phyloP scores from a whole-genome alignment of 2,888 invertebrate genomes.

The Phyllotreta striolata region DNA sequence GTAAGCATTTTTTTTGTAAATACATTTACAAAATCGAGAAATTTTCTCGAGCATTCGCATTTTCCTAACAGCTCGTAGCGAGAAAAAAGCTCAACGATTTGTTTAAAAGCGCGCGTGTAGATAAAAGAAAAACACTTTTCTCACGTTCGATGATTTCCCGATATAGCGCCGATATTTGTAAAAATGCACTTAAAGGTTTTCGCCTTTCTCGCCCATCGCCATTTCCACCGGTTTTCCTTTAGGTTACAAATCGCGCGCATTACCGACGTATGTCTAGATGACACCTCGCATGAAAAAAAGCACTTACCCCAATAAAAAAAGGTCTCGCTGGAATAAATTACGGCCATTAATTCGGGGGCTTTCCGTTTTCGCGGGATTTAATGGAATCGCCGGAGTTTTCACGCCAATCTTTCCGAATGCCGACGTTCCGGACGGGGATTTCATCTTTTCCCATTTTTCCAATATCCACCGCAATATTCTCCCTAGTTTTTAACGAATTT shows the following conservation, averaged over 20 bases:
- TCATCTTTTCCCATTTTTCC: constrained; percentile 7
- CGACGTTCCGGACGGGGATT: not conserved
- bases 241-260: constrained; percentile 41
- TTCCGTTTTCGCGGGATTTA: constrained; percentile 19
- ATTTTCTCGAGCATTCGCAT: constrained; percentile 17
- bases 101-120: constrained; percentile 46
- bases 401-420: constrained; percentile 13
- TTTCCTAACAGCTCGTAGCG: constrained; percentile 21
- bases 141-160: constrained; percentile 38
- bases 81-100: constrained; percentile 47
- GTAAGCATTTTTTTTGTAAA: not conserved
- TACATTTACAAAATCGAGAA: constrained; percentile 17
- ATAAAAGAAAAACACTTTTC: constrained; percentile 48
- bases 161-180: constrained; percentile 38
- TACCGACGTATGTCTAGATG: constrained; percentile 39
- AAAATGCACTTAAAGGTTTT: constrained; percentile 40
- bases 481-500: too few relatives aligned
- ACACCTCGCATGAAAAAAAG: constrained; percentile 40
- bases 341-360: constrained; percentile 31
- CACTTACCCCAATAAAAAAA: constrained; percentile 40
- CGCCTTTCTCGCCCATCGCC: constrained; percentile 30
- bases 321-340: constrained; percentile 33
- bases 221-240: constrained; percentile 32
- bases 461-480: too few relatives aligned
- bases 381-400: constrained; percentile 24